Base-by-base conservation (phyloP, 2,888 invertebrate species). In the Caenorhabditis sp. region DNA sequence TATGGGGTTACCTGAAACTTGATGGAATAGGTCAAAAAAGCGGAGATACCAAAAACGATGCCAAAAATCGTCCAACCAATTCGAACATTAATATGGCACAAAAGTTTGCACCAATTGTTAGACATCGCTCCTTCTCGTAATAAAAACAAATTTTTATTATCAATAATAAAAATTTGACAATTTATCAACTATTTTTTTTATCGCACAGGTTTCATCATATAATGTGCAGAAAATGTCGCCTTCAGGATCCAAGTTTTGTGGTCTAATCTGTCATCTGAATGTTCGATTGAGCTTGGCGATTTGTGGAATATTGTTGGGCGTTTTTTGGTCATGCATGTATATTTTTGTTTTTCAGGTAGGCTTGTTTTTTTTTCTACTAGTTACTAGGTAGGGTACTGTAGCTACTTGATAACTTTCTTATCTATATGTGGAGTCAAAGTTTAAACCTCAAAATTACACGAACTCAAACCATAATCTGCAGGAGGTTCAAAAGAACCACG, bases 331-430 rank as follows among this genome's bases (percentile, higher is more conserved):
- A 5, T 20, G 21, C 4, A 62, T 70, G 5, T 70, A 70, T 36
- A 62, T 70, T 38, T 50, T 64, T 52, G 54, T 50, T 20, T 69
- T 63, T 60, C 64, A 69, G 60, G 69, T n/a, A n/a, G n/a, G n/a
- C n/a, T n/a, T n/a, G n/a, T 69, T 10, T n/a, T 26, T 25, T 17
- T 20, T 49, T n/a, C 5, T 14, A 26, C 27, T 12, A 56, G 4
- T 4, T n/a, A 49, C 8, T 26, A 26, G 31, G 10, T 31, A 31
- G 31, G 31, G 31, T 31, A n/a, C n/a, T n/a, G n/a, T n/a, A n/a
- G n/a, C n/a, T n/a, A n/a, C n/a, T n/a, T n/a, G n/a, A n/a, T n/a
- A n/a, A n/a, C n/a, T n/a, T n/a, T n/a, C n/a, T n/a, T n/a, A n/a
- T n/a, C n/a, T n/a, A n/a, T n/a, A n/a, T n/a, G n/a, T n/a, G n/a